phyloP scores from a whole-genome alignment of 2,113 vertebrate genomes.

The Sigmodon hispidus region DNA sequence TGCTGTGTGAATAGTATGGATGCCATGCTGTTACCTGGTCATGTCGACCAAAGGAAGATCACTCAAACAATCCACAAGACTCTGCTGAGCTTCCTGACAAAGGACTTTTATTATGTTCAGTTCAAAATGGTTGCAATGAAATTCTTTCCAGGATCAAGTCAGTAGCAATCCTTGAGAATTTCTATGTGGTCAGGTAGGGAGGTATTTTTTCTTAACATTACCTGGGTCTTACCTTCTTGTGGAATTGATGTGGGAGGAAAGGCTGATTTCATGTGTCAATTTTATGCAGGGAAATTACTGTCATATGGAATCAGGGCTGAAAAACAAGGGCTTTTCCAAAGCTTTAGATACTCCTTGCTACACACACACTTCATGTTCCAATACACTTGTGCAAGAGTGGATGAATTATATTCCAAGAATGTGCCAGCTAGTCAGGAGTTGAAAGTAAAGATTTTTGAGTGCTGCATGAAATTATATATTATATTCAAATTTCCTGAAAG shows the following conservation, averaged over 20 bases:
- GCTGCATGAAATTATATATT: background rate
- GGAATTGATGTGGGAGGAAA: conserved; percentile 58
- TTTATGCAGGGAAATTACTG: conserved; percentile 32
- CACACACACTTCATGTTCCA: background rate
- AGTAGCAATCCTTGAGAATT: conserved; percentile 17
- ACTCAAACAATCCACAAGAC: background rate
- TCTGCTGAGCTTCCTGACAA: conserved; percentile 9
- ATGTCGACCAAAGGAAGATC: background rate
- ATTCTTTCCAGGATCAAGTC: background rate
- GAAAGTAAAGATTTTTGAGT: background rate
- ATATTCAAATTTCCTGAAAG: background rate
- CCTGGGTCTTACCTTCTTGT: conserved; percentile 42
- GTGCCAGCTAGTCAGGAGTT: background rate
- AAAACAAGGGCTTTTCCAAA: background rate
- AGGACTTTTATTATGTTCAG: conserved; percentile 46
- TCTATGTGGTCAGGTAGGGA: conserved; percentile 45
- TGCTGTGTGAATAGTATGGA: conserved; percentile 10
- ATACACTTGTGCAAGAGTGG: background rate
- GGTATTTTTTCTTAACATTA: conserved; percentile 18
- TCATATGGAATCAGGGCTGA: conserved; percentile 10
- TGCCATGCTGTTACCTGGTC: background rate
- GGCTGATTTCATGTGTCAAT: background rate
- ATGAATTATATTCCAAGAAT: background rate
- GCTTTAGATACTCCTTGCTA: background rate
- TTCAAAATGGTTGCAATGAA: conserved; percentile 27